phyloP scores from a whole-genome alignment of 2,797 vertebrate species.

The Anniella stebbinsi region DNA sequence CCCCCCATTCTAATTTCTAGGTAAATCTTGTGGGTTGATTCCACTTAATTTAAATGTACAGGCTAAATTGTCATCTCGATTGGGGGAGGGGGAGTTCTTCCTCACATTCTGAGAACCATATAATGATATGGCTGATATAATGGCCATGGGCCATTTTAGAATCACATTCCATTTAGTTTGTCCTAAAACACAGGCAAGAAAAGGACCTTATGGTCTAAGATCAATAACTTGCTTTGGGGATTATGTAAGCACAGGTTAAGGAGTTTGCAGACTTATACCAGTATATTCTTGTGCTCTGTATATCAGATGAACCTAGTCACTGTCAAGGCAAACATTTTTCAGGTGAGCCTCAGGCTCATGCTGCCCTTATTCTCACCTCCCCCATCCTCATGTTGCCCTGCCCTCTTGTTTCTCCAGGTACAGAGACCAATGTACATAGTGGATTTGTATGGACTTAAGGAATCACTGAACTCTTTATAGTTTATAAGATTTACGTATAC shows the following conservation, averaged over 20 bases:
- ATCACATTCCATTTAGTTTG: neutral
- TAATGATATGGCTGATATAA: neutral
- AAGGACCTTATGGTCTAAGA: no score
- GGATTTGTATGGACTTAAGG: neutral
- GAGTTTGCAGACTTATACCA: neutral
- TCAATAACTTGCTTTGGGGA: neutral
- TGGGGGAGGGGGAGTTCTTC: neutral
- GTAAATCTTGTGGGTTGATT: neutral
- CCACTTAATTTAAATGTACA: neutral
- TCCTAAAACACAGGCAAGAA: neutral
- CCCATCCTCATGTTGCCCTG: neutral
- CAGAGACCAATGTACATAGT: neutral
- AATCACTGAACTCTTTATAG: neutral
- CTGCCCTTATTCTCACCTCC: neutral
- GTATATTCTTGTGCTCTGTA: neutral
- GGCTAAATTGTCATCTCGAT: neutral
- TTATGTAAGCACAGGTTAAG: neutral
- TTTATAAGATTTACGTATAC: no score
- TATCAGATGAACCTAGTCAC: neutral
- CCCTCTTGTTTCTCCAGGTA: neutral
- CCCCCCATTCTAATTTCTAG: neutral
- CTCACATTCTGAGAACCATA: neutral
- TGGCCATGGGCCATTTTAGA: neutral
- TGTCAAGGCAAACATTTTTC: neutral
- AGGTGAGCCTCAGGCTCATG: neutral